A percentile compares a stretch with the other conserved stretches of the same genome.
These are phyloP conservation scores for Protobothrops mucrosquamatus DNA, from an alignment of 2,113 vertebrate genomes.

Conservation along the genomic window DNA sequence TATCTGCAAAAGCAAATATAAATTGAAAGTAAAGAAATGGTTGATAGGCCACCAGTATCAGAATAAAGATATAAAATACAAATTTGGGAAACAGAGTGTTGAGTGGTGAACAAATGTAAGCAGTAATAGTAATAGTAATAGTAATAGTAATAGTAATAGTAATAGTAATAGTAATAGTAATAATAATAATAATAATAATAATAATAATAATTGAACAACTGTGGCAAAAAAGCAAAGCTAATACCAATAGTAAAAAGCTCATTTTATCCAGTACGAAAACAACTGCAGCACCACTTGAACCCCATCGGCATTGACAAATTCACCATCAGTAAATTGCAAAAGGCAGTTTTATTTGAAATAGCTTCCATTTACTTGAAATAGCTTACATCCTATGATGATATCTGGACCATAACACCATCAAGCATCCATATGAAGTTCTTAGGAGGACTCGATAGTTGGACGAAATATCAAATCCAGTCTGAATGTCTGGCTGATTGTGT, in stretches of 20 bases:
- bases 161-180: too few species aligned
- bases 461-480: not conserved
- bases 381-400: not conserved
- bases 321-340: too few species aligned
- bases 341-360: not conserved
- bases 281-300: too few species aligned
- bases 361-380: not conserved
- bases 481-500: not conserved
- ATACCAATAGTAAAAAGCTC: too few species aligned
- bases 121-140: too few species aligned
- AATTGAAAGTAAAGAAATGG: not conserved
- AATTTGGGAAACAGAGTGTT: not conserved
- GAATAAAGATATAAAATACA: not conserved
- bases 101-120: too few species aligned
- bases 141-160: too few species aligned
- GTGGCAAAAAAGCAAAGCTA: too few species aligned
- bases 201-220: not conserved
- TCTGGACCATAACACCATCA: not conserved
- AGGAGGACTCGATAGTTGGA: fast-evolving
- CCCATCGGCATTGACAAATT: too few species aligned
- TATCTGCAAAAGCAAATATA: not conserved
- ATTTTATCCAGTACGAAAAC: too few species aligned
- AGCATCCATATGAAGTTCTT: not conserved
- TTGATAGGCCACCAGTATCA: not conserved
- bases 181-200: too few species aligned